Conservation (phyloP, 2,888 invertebrate genomes). For the Orthosia cruda region DNA sequence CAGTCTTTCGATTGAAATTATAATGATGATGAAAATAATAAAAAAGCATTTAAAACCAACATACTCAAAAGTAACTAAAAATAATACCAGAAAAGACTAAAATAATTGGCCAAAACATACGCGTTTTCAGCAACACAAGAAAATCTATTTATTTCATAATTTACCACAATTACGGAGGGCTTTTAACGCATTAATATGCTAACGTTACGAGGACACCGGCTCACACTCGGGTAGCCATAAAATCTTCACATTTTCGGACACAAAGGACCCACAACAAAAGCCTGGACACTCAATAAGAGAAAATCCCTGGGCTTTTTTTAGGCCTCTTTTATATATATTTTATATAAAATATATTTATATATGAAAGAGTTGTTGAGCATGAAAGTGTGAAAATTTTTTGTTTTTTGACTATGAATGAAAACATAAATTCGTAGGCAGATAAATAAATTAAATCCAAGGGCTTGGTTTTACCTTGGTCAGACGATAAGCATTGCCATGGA, state of each 20-base stretch:
- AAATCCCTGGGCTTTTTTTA: slow-evolving; percentile 68
- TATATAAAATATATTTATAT: slow-evolving; percentile 48
- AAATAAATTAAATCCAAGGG: no score
- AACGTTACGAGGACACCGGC: slow-evolving; percentile 35
- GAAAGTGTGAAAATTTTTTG: not conserved
- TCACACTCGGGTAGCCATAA: slow-evolving; percentile 65
- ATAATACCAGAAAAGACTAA: not conserved
- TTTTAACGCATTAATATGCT: slow-evolving; percentile 55
- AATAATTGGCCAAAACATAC: not conserved
- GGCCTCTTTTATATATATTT: slow-evolving; percentile 27
- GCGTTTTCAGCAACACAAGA: slow-evolving; percentile 18
- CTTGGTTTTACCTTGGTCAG: no score
- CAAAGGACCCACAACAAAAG: slow-evolving; percentile 73
- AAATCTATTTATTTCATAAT: slow-evolving; percentile 24
- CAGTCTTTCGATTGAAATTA: no score
- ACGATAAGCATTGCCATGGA: no score
- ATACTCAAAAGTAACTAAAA: no score
- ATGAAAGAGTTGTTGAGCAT: slow-evolving; percentile 3
- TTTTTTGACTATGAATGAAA: not conserved
- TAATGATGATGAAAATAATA: no score
- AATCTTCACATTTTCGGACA: slow-evolving; percentile 68
- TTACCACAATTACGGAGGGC: slow-evolving; percentile 26
- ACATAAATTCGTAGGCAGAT: not conserved
- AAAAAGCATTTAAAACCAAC: no score
- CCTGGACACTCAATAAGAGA: slow-evolving; percentile 70